These are phyloP conservation scores for Caenorhabditis virilis DNA, from an alignment of 2,888 invertebrate species.

Conservation along the genomic window DNA sequence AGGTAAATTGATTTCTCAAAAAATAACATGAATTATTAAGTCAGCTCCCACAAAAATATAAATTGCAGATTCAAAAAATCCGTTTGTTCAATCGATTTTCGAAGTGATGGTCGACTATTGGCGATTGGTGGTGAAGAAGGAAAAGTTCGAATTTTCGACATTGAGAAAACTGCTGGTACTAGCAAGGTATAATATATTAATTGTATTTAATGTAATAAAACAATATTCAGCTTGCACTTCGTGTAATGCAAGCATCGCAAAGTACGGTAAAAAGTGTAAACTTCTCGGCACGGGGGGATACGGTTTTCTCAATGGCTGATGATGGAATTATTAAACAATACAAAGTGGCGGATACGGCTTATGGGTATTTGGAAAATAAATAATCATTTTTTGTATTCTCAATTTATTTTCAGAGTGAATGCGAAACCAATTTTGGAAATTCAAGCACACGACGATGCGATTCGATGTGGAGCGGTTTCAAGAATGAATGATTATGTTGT, in stretches of 20 bases:
- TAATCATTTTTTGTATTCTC: no score
- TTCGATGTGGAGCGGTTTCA: constrained; percentile 55
- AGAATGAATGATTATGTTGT: constrained; percentile 52
- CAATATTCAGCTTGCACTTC: constrained; percentile 27
- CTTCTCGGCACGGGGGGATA: constrained; percentile 39
- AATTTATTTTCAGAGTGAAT: constrained; percentile 24
- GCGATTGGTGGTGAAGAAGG: constrained; percentile 88
- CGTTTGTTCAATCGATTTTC: constrained; percentile 70
- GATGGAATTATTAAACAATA: constrained; percentile 62
- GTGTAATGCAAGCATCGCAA: constrained; percentile 40
- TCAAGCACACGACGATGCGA: constrained; percentile 59
- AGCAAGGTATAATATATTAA: constrained; percentile 74
- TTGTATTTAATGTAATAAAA: not conserved
- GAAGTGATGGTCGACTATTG: constrained; percentile 67
- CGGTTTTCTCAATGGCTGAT: constrained; percentile 58
- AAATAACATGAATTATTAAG: not conserved
- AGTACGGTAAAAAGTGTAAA: constrained; percentile 31
- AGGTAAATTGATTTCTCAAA: constrained; percentile 5
- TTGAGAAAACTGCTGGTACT: constrained; percentile 72
- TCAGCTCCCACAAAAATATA: not conserved
- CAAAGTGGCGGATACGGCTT: constrained; percentile 48
- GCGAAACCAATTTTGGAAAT: constrained; percentile 37
- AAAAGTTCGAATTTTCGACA: constrained; percentile 85
- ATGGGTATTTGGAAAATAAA: constrained; percentile 9
- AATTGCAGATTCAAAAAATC: constrained; percentile 68